These are phyloP conservation scores for Plutella xylostella DNA, from an alignment of 2,888 invertebrate genomes.

Conservation along the genomic window DNA sequence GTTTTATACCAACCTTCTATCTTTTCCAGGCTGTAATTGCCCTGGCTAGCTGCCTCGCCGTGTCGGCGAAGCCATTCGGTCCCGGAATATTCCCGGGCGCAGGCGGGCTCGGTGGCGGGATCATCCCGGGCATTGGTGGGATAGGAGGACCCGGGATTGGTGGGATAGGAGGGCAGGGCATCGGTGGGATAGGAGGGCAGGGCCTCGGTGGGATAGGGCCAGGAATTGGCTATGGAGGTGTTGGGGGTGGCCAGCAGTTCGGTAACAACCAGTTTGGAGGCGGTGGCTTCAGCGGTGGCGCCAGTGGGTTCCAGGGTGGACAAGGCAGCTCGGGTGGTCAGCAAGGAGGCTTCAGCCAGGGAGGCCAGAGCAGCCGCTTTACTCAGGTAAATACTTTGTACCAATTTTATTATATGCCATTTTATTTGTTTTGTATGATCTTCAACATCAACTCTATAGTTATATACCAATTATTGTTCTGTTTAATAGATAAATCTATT, in stretches of 20 bases:
- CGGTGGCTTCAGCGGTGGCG: background rate
- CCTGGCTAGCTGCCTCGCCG: too few relatives aligned
- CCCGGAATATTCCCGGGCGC: too few relatives aligned
- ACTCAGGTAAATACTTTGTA: slow-evolving; percentile 5
- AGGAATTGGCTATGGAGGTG: background rate
- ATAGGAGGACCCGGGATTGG: too few relatives aligned
- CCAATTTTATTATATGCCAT: background rate
- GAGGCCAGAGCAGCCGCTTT: slow-evolving; percentile 6
- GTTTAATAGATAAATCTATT: too few relatives aligned
- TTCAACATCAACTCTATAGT: too few relatives aligned
- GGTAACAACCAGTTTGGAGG: background rate
- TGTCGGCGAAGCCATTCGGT: too few relatives aligned
- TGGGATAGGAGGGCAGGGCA: background rate
- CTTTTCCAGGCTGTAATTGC: too few relatives aligned
- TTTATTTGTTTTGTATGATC: background rate
- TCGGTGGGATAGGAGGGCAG: background rate
- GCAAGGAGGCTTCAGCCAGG: background rate
- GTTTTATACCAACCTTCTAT: too few relatives aligned
- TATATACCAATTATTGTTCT: too few relatives aligned
- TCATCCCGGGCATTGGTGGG: too few relatives aligned
- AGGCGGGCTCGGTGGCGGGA: too few relatives aligned
- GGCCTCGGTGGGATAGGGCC: background rate
- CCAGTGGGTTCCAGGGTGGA: background rate
- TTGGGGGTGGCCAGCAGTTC: background rate
- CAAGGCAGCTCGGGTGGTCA: background rate